Evolutionary conservation across 2,113 vertebrate species (phyloP), one percentile per base, ranked within the genome.

Genomic region (Corythaixoides concolor): DNA sequence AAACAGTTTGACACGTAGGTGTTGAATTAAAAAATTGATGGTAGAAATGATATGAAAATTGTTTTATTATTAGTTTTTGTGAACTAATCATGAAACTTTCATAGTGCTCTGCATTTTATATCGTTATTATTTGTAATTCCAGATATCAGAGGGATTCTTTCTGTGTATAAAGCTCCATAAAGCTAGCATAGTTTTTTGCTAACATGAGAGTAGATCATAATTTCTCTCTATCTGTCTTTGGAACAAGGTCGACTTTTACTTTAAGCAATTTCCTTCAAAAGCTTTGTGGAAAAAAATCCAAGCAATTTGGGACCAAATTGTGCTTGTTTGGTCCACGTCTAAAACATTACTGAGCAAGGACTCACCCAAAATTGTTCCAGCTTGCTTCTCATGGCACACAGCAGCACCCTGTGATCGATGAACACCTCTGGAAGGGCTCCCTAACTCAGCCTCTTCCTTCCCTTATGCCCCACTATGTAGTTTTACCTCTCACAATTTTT

Each of bases 361-460:
- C 30, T 53, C 13, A 9, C 15, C 45, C 11, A 11, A 24, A 39
- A 32, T 39, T n/a, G 12, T 7, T 68, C 43, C 21, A 49, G 4
- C 3, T 22, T 45, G 12, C 15, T 45, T 39, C 18, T 66, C 2
- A 6, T 15, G 18, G 27, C 11, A 15, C 8, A 17, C 5, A 15
- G 18, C 0, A 0, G 13, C 11, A 47, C 8, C 6, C 19, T 45
- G 33, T n/a, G 58, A 53, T 58, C 30, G 17, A 5, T 50, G 19
- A 24, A 14, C 1, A 6, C 5, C 27, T 37, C 28, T 47, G 15
- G 15, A 74, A 84, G 43, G 20, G 8, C 7, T 74, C 22, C 17
- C 12, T 58, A 53, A 24, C 28, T 11, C 30, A 32, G 20, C 6
- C 8, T 14, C 13, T 39, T 33, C 13, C 68, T 7, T 52, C 11